Evolutionary conservation across 2,888 invertebrate genomes (phyloP), one percentile per base, ranked within the genome.

Genomic region (Macrostomum cliftonense): DNA sequence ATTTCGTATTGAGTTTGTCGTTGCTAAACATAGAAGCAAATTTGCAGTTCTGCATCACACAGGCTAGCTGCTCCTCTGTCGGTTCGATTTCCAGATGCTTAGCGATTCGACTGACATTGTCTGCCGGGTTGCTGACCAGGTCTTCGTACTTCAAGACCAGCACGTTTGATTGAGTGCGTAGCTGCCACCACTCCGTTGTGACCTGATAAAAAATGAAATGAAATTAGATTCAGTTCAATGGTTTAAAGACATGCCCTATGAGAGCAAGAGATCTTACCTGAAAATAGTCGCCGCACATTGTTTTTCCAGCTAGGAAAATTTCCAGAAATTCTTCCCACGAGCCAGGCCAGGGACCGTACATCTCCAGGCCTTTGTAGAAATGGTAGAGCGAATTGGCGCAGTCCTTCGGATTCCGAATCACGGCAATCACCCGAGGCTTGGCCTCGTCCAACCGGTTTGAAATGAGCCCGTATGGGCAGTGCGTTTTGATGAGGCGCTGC

Each of bases 351-450:
- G 47, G 47, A 4, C 47, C 47, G 45, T 45, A 47, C 49, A 42
- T 42, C 36, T 14, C 12, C 16, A 47, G 21, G n/a, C 47, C 47
- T 44, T 44, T 42, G 36, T 47, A 47, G 39, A 47, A 47, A 12
- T 47, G 47, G 17, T 47, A 47, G n/a, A 47, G 47, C 12, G 47
- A 47, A 46, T 45, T 45, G 46, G 47, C 47, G 45, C 42, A 39
- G 46, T 47, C 47, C 12, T 39, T 47, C 5, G 47, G 47, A 13
- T 47, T 47, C 11, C 47, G 44, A 5, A 47, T 7, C 20, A 47
- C 47, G 20, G 46, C 16, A 12, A 47, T 4, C 14, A 36, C 20
- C 14, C 46, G 42, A 13, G 47, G 47, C 21, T 43, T 43, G 2
- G 5, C n/a, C n/a, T 47, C 46, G 16, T 45, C 14, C 12, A 47